Conservation (phyloP, 2,113 vertebrate genomes). For the Pelecanoides urinatrix region DNA sequence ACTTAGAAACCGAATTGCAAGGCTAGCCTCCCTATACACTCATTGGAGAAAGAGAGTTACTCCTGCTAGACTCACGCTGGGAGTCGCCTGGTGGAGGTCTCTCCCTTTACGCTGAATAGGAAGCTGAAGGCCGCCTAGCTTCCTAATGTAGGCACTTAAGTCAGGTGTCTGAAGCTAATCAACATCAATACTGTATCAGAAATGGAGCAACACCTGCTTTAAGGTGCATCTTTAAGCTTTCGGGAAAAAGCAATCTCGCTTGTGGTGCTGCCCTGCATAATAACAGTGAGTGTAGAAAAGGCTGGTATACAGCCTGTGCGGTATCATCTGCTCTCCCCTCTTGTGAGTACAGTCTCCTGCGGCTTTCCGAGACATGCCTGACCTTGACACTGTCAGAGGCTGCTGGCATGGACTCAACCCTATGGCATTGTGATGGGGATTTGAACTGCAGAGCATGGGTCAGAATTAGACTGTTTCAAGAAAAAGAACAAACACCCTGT, state of each 20-base stretch:
- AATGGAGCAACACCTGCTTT: neutral
- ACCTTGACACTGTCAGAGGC: neutral
- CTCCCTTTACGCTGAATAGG: neutral
- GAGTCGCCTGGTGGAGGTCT: neutral
- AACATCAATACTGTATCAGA: neutral
- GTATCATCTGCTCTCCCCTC: neutral
- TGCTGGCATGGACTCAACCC: neutral
- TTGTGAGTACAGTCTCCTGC: neutral
- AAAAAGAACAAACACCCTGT: neutral
- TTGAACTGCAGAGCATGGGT: neutral
- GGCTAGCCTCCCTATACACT: neutral
- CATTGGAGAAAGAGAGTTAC: neutral
- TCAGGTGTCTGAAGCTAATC: neutral
- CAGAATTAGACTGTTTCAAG: neutral
- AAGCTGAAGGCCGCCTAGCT: neutral
- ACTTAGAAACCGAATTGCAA: neutral
- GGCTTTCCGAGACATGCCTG: neutral
- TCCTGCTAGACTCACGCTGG: neutral
- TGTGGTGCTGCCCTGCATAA: neutral
- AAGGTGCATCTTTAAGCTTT: neutral
- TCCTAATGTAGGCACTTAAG: neutral
- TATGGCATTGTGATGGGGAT: neutral
- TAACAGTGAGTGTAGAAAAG: neutral
- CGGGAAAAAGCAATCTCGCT: neutral
- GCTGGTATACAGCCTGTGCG: neutral